Conservation (phyloP, 2,797 vertebrate species). For the Sitta carolinensis region DNA sequence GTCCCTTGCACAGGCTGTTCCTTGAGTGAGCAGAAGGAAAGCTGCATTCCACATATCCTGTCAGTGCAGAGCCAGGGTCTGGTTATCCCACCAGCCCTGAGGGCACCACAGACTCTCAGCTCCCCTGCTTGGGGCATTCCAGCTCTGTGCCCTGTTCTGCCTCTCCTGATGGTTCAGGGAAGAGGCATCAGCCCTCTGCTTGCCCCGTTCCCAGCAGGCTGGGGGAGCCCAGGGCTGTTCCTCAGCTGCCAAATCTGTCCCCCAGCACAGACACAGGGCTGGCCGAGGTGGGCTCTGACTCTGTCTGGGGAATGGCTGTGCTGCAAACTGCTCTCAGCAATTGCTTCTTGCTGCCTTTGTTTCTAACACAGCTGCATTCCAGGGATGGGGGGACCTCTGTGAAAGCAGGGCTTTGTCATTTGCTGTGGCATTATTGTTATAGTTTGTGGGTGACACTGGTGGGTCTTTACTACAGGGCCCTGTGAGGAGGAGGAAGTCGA, state of each 20-base stretch:
- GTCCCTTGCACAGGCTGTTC: background rate
- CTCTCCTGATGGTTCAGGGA: no score
- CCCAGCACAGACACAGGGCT: background rate
- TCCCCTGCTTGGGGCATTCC: background rate
- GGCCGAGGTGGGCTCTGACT: background rate
- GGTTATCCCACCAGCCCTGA: background rate
- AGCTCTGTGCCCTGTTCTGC: no score
- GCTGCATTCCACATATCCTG: background rate
- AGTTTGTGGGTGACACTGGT: background rate
- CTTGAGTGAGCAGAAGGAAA: background rate
- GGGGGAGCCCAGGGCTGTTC: no score
- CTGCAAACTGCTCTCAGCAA: background rate
- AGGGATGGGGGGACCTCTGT: background rate
- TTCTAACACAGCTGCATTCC: background rate
- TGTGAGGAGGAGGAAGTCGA: background rate
- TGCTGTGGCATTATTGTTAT: background rate
- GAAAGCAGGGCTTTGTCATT: background rate
- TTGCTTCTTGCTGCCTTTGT: background rate
- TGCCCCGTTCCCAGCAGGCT: no score
- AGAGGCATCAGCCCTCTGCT: no score
- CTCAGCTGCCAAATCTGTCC: no score
- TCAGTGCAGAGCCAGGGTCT: background rate
- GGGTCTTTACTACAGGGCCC: background rate
- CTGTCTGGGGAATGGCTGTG: accelerated
- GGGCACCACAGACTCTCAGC: background rate